A percentile compares a stretch with the other conserved stretches of the same genome.
Evolutionary conservation across 2,888 invertebrate genomes (phyloP).

Genomic region (Muschampia plurimacula): DNA sequence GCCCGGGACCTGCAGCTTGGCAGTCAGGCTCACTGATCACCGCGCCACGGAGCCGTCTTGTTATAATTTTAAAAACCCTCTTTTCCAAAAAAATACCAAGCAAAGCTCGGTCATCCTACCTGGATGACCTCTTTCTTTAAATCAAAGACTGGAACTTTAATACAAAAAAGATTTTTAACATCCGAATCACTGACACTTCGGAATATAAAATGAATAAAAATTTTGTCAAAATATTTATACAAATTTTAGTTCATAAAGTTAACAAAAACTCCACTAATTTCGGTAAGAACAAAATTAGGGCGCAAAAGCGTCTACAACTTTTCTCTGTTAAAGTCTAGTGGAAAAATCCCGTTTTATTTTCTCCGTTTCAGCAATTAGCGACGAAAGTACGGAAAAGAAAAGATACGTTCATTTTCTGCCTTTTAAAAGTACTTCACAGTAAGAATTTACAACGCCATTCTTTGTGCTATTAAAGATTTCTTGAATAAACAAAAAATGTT

Average conservation of each 20-base stretch:
- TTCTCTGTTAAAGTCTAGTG: constrained; percentile 38
- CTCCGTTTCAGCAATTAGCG: constrained; percentile 41
- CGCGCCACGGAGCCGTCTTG: too few species aligned
- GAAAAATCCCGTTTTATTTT: constrained; percentile 33
- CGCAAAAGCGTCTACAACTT: constrained; percentile 30
- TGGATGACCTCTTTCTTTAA: too few species aligned
- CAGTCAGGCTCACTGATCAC: too few species aligned
- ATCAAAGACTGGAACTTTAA: too few species aligned
- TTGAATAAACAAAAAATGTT: constrained; percentile 15
- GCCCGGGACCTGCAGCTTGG: too few species aligned
- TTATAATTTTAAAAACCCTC: too few species aligned
- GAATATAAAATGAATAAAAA: background rate
- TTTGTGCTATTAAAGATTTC: constrained; percentile 38
- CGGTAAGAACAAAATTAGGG: constrained; percentile 36
- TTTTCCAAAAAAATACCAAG: too few species aligned
- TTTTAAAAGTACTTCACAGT: constrained; percentile 38
- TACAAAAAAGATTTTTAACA: too few species aligned
- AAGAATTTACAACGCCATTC: constrained; percentile 45
- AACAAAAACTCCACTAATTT: constrained; percentile 23
- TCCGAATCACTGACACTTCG: too few species aligned
- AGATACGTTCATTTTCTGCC: constrained; percentile 42
- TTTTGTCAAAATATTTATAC: constrained; percentile 1
- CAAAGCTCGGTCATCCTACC: too few species aligned
- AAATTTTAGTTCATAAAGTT: background rate
- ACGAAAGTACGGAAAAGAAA: constrained; percentile 40